phyloP scores from a whole-genome alignment of 2,113 vertebrate genomes.

The Dolichotis patagonum region DNA sequence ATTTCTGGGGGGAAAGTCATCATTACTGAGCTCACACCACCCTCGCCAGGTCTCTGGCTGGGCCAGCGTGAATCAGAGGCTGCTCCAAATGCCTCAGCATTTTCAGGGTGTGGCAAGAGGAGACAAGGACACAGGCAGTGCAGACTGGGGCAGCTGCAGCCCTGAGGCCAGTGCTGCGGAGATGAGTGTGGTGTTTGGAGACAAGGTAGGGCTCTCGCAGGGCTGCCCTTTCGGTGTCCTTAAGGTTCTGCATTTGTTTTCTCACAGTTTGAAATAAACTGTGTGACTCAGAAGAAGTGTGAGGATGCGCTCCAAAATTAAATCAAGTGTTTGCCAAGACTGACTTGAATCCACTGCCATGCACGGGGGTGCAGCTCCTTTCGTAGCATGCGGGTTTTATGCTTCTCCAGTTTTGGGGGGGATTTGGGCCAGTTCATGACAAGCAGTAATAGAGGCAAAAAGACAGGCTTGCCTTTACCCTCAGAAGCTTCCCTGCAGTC shows the following conservation, averaged over 20 bases:
- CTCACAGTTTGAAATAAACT: neutral
- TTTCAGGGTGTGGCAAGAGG: neutral
- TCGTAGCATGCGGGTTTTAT: neutral
- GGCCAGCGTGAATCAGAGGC: neutral
- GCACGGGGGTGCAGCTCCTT: neutral
- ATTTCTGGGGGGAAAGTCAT: slow-evolving; percentile 17
- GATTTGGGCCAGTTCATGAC: neutral
- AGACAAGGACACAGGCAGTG: too few species aligned
- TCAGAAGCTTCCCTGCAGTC: neutral
- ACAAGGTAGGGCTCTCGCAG: accelerated
- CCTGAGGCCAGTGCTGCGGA: accelerated
- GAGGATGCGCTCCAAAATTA: neutral
- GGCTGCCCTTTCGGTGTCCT: neutral
- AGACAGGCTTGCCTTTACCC: neutral
- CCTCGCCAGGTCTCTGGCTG: neutral
- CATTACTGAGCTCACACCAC: neutral
- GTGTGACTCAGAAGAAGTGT: too few species aligned
- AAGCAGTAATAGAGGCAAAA: neutral
- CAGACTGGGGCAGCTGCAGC: neutral
- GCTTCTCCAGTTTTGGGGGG: neutral
- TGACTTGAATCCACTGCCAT: neutral
- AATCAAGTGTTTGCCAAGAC: neutral
- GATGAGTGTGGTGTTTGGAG: accelerated
- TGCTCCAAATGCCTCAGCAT: neutral
- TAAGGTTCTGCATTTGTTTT: neutral